A percentile compares a stretch with the other conserved stretches of the same genome.
These are phyloP conservation scores for Chaetorhynchus papuensis DNA, from an alignment of 2,113 vertebrate genomes.

Conservation along the genomic window DNA sequence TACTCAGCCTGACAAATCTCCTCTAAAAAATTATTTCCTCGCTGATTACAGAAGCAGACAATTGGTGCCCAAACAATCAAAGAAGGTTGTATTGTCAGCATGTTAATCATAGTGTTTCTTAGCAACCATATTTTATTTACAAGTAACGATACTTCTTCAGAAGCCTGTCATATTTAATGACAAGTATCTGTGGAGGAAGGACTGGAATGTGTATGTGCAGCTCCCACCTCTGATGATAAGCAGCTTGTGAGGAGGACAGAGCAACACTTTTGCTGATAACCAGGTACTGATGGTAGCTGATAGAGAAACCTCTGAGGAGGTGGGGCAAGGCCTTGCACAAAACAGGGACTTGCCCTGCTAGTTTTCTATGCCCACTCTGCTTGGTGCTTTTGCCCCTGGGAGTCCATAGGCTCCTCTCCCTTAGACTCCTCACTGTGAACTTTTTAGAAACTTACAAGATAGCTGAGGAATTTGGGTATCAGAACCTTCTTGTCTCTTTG, in stretches of 20 bases:
- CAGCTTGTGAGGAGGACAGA: neutral
- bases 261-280: neutral
- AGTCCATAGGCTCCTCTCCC: neutral
- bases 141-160: slow-evolving; percentile 59
- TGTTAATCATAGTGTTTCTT: slow-evolving; percentile 70
- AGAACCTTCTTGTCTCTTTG: neutral
- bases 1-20: slow-evolving; percentile 59
- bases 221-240: neutral
- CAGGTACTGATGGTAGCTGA: neutral
- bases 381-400: neutral
- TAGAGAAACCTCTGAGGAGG: neutral
- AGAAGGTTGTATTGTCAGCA: slow-evolving; percentile 65
- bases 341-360: neutral
- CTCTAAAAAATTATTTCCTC: slow-evolving; percentile 70
- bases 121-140: slow-evolving; percentile 72
- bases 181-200: neutral
- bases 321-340: neutral
- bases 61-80: slow-evolving; percentile 66
- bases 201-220: neutral
- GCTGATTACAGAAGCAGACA: slow-evolving; percentile 68
- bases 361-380: neutral
- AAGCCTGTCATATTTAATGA: slow-evolving; percentile 50
- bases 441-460: neutral
- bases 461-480: neutral
- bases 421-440: neutral